phyloP scores from a whole-genome alignment of 2,888 invertebrate genomes.

The Drosophila antonietae region DNA sequence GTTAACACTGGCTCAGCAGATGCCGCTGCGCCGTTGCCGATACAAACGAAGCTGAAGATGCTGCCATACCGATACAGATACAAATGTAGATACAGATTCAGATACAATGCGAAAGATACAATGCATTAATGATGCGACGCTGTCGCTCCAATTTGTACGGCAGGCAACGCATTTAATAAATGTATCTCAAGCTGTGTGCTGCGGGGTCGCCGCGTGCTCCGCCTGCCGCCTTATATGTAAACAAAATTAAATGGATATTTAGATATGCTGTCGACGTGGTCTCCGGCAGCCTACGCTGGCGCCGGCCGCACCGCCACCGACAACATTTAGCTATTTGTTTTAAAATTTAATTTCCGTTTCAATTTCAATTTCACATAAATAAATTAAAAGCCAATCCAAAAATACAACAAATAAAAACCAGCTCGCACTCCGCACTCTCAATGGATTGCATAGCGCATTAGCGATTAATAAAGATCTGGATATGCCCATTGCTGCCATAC shows the following conservation, averaged over 20 bases:
- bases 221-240: constrained; percentile 64
- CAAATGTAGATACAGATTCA: constrained; percentile 1
- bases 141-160: constrained; percentile 71
- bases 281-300: constrained; percentile 78
- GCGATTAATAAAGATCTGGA: constrained; percentile 63
- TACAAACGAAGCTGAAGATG: constrained; percentile 3
- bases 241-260: constrained; percentile 79
- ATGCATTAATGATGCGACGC: constrained; percentile 60
- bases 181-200: constrained; percentile 76
- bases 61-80: constrained; percentile 1
- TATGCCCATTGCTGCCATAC: constrained; percentile 47
- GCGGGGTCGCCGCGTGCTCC: constrained; percentile 46
- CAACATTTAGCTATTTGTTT: constrained; percentile 68
- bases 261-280: constrained; percentile 72
- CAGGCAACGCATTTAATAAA: constrained; percentile 73
- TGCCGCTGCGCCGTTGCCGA: background rate
- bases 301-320: constrained; percentile 62
- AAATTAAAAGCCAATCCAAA: constrained; percentile 68
- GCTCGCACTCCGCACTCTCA: constrained; percentile 22
- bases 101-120: constrained; percentile 51
- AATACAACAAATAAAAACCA: constrained; percentile 34
- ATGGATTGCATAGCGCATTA: constrained; percentile 48
- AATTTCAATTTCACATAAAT: constrained; percentile 80
- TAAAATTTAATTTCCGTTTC: constrained; percentile 83
- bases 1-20: constrained; percentile 61